These are phyloP conservation scores for Trichogramma evanescens DNA, from an alignment of 2,888 invertebrate genomes.

Conservation along the genomic window DNA sequence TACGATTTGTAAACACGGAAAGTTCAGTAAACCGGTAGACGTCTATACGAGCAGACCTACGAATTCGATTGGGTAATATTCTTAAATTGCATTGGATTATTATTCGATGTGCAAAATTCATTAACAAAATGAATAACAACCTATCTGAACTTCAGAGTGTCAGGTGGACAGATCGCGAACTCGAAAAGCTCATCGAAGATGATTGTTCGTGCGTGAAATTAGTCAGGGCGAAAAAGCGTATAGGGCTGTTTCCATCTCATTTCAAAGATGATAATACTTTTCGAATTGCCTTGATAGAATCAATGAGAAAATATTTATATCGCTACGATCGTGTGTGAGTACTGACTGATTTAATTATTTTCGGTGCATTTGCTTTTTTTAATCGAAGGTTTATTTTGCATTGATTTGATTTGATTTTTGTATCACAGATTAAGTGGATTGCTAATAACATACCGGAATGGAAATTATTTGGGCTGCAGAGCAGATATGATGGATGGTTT, in stretches of 20 bases:
- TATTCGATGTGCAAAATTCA: too few relatives aligned
- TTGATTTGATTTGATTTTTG: constrained; percentile 3
- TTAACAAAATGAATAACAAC: too few relatives aligned
- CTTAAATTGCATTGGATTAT: too few relatives aligned
- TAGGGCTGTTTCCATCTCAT: constrained; percentile 60
- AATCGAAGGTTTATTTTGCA: not conserved
- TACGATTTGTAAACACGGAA: too few relatives aligned
- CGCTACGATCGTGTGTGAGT: constrained; percentile 59
- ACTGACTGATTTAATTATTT: not conserved
- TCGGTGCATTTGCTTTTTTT: too few relatives aligned
- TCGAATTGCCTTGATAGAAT: constrained; percentile 49
- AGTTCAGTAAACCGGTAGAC: too few relatives aligned
- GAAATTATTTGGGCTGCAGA: constrained; percentile 53
- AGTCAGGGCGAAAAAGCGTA: constrained; percentile 53
- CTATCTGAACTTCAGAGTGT: too few relatives aligned
- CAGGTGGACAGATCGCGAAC: constrained; percentile 43
- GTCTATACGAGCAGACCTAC: too few relatives aligned
- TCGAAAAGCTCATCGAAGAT: constrained; percentile 52
- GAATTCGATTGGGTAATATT: too few relatives aligned
- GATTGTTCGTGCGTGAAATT: constrained; percentile 55
- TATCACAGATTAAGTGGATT: constrained; percentile 58
- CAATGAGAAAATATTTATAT: constrained; percentile 55
- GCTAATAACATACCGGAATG: constrained; percentile 60
- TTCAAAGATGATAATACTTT: constrained; percentile 54
- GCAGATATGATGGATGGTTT: constrained; percentile 59